Percentiles rank a stretch among this genome's conserved stretches.
Conservation (phyloP, 2,113 vertebrate genomes). For the Cynopterus brachyotis region DNA sequence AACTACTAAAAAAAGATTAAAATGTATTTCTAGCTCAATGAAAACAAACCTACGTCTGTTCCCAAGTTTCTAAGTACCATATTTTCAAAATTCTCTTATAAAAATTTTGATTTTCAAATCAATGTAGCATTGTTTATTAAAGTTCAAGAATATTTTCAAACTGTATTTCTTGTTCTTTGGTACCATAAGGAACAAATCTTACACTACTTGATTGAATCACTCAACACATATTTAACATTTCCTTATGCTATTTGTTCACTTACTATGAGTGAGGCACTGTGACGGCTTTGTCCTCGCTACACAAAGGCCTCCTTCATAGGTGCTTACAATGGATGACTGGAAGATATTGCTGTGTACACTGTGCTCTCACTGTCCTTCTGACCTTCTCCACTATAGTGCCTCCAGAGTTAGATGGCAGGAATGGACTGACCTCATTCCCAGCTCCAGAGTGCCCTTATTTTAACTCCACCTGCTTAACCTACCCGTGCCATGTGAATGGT, state of each 20-base stretch:
- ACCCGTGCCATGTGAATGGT: not conserved
- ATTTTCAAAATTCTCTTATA: not conserved
- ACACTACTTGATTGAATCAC: not conserved
- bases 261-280: not conserved
- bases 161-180: not conserved
- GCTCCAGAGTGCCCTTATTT: not conserved
- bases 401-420: not conserved
- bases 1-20: not conserved
- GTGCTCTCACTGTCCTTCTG: not conserved
- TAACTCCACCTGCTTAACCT: not conserved
- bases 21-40: not conserved
- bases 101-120: not conserved
- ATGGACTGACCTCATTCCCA: not conserved
- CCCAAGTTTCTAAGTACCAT: not conserved
- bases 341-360: not conserved
- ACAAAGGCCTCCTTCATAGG: not conserved
- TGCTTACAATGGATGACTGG: not conserved
- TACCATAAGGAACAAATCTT: not conserved
- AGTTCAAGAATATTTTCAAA: conserved; percentile 1
- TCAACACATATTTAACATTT: not conserved
- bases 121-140: not conserved
- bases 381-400: not conserved
- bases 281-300: not conserved
- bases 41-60: not conserved
- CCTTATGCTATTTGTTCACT: not conserved